A percentile compares a stretch with the other conserved stretches of the same genome.
These are phyloP conservation scores for Brachyistius frenatus DNA, from an alignment of 2,113 vertebrate genomes.

Conservation along the genomic window DNA sequence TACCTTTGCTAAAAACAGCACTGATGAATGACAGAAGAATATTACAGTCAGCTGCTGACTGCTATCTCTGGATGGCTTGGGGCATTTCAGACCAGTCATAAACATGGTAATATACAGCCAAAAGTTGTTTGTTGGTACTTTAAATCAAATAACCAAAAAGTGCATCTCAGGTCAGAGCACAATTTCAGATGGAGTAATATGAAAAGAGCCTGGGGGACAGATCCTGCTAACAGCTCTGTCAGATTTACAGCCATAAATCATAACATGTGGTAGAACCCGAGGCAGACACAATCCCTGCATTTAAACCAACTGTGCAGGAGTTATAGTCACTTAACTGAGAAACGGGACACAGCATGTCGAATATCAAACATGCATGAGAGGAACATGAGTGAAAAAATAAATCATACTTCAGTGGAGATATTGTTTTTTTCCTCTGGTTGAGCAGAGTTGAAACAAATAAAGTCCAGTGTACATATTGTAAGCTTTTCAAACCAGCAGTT, in stretches of 20 bases:
- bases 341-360: constrained; percentile 30
- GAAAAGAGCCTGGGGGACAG: constrained; percentile 34
- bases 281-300: constrained; percentile 54
- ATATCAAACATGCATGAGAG: constrained; percentile 56
- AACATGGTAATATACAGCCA: constrained; percentile 23
- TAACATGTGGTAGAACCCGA: constrained; percentile 9
- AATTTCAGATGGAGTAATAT: constrained; percentile 24
- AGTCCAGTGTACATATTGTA: background rate
- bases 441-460: constrained; percentile 29
- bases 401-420: constrained; percentile 43
- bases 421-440: constrained; percentile 1
- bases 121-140: constrained; percentile 18
- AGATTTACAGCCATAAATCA: constrained; percentile 57
- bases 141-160: constrained; percentile 38
- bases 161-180: constrained; percentile 28
- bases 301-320: constrained; percentile 43
- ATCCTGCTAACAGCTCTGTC: constrained; percentile 34
- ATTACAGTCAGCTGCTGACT: constrained; percentile 30
- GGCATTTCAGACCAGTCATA: constrained; percentile 37
- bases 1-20: constrained; percentile 34
- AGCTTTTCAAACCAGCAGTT: too few relatives aligned
- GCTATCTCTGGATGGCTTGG: constrained; percentile 8
- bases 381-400: constrained; percentile 44
- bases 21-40: constrained; percentile 21
- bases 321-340: constrained; percentile 31